Evolutionary conservation across 2,797 vertebrate genomes (phyloP), one percentile per base, ranked within the genome.

Genomic region (Eospalax fontanierii): DNA sequence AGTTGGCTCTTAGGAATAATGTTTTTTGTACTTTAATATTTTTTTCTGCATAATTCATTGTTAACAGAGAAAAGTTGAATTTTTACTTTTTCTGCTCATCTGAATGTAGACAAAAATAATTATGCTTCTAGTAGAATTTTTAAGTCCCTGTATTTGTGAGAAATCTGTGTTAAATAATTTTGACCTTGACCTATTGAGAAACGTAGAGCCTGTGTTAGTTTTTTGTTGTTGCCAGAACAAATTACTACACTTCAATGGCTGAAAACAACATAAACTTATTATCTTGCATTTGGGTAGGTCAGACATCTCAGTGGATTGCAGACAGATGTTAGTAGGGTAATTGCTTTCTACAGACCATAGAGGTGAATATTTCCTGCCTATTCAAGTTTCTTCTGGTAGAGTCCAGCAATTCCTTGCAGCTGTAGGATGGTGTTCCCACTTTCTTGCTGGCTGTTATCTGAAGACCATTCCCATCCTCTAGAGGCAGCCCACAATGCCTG

Each of bases 61-160:
- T 59, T 91, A 82, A 82, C 65, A 70, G 81, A 75, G 82, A 93
- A 85, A 76, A 78, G 40, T 81, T 88, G n/a, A 71, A 61, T 54
- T 46, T 75, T 1, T 38, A 28, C 87, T 90, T 84, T 80, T 40
- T 54, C 43, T 91, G 11, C 40, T 91, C 16, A 50, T 78, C 28
- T 46, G 28, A 73, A 14, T 87, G 90, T 86, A 78, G 91, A 35
- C 61, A 46, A 83, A 83, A 87, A 65, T n/a, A 74, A 82, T 71
- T 79, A 92, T 57, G 21, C 70, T 85, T 90, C 54, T 33, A 82
- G 73, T 59, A 82, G 43, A 68, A 30, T 46, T 78, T 92, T 94
- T 81, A 87, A 83, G 71, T 87, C 66, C 90, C 54, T 90, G 18
- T 70, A 22, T 82, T 61, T 81, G 35, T 70, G 43, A 90, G 74